These are phyloP conservation scores for Parelbella ahira DNA, from an alignment of 2,888 invertebrate genomes.

Conservation along the genomic window DNA sequence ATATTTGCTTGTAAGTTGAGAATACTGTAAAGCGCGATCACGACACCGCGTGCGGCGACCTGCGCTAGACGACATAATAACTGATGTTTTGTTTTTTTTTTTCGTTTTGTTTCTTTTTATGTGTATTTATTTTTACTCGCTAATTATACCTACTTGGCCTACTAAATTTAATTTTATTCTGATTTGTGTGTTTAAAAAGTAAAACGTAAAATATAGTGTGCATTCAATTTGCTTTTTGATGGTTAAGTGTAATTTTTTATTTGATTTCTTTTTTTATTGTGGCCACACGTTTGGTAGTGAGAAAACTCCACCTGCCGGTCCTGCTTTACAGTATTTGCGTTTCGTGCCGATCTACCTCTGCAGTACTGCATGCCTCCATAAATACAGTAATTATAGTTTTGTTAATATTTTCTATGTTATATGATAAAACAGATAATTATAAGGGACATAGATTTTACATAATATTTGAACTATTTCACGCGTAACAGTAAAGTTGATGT, in stretches of 20 bases:
- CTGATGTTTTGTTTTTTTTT: constrained; percentile 22
- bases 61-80: too few species aligned
- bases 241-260: constrained; percentile 13
- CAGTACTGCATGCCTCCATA: constrained; percentile 58
- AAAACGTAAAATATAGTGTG: constrained; percentile 18
- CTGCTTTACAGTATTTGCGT: constrained; percentile 42
- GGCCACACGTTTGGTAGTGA: too few species aligned
- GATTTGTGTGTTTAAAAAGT: constrained; percentile 15
- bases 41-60: constrained; percentile 3
- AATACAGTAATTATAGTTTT: constrained; percentile 64
- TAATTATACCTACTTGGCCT: constrained; percentile 18
- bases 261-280: constrained; percentile 11
- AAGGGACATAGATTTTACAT: constrained; percentile 50
- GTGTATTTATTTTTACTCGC: constrained; percentile 26
- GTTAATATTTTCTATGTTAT: constrained; percentile 71
- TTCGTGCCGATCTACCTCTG: constrained; percentile 73
- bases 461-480: constrained; percentile 41
- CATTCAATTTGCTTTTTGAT: constrained; percentile 6
- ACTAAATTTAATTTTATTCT: constrained; percentile 19
- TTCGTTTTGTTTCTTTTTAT: constrained; percentile 20
- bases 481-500: constrained; percentile 41
- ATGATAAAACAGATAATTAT: constrained; percentile 48
- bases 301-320: constrained; percentile 31
- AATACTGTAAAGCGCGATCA: constrained; percentile 33
- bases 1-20: constrained; percentile 36